Evolutionary conservation across 1,140 invertebrate species (phyloP), one percentile per base, ranked within the genome.

Genomic region (Panulirus ornatus): DNA sequence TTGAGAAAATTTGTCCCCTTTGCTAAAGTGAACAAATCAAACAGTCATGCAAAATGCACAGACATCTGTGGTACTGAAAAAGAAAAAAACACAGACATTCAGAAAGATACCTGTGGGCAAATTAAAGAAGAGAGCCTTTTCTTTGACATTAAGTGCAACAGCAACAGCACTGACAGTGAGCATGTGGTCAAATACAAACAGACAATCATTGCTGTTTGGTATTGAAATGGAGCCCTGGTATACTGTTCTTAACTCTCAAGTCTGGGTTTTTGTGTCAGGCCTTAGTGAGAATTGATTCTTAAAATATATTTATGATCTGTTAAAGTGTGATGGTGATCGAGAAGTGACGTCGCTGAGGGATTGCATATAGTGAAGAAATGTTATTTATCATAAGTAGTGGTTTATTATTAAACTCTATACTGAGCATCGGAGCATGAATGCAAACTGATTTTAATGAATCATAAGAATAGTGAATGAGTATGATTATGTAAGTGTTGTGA

Each of bases 251-350:
- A 66, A 66, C 58, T 63, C 81, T 84, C 19, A 30, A 84, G 36
- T 79, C 54, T 63, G 47, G 38, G 63, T 73, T 19, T 66, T 30
- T 88, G 85, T 88, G 85, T 88, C 85, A 79, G 85, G 85, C 85
- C 85, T 88, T 88, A 88, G 85, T 79, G 75, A 88, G 85, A 88
- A 78, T 36, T 76, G 70, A 75, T 71, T 66, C 38, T 85, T 51
- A 85, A 44, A 79, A 42, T 75, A 75, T 79, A 79, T 79, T 79
- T 79, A 79, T 79, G 76, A 47, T 79, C 76, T 79, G 76, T 79
- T 79, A 36, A 79, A n/a, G 76, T 79, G 71, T 75, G 71, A 66
- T 3, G 71, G 40, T 75, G 70, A 71, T 30, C 22, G 63, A 38
- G 38, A 27, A 14, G 16, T 36, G 73, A 42, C 1, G 38, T 47